Base-by-base conservation (phyloP, 2,888 invertebrate species). In the Cantharis rustica region DNA sequence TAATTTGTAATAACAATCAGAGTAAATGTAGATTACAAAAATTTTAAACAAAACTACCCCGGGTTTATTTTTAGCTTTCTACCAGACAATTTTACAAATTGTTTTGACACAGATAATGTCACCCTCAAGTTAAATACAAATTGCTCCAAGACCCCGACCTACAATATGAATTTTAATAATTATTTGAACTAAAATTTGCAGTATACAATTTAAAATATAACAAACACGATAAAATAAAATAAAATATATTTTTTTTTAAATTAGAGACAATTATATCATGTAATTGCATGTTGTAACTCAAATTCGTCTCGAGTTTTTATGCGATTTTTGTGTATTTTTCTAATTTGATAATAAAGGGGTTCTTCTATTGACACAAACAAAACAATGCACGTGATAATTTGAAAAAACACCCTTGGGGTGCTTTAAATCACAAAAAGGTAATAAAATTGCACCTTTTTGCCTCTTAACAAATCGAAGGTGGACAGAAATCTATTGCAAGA, bases 21-120 rank as follows among this genome's bases (percentile, higher is more conserved):
- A n/a, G 47, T 47, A 47, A 47, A n/a, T 47, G 47, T 47, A 47
- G n/a, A 47, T 47, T 47, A n/a, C n/a, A 47, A 47, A 47, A 47
- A 47, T 47, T 7, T 47, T 47, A n/a, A 64, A 61, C 26, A 62
- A 72, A 75, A 61, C 66, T 61, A 72, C 73, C 73, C 72, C 17
- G 47, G 16, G 16, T 17, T 70, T 70, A 16, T 61, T 70, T 17
- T 70, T 15, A 66, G 20, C 75, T 71, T 75, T 71, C 75, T 75
- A 73, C 73, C 61, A 68, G 68, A 73, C 68, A 71, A 73, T 76
- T 76, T 76, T 68, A 16, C 26, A 76, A 73, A 76, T 76, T 73
- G 76, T 76, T 76, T 73, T 76, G 76, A 71, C 76, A 76, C 76
- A 76, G 76, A 71, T 76, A 68, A 27, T 71, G 76, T 76, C 76